phyloP scores from a whole-genome alignment of 2,113 vertebrate genomes.

The Myotis brandtii region DNA sequence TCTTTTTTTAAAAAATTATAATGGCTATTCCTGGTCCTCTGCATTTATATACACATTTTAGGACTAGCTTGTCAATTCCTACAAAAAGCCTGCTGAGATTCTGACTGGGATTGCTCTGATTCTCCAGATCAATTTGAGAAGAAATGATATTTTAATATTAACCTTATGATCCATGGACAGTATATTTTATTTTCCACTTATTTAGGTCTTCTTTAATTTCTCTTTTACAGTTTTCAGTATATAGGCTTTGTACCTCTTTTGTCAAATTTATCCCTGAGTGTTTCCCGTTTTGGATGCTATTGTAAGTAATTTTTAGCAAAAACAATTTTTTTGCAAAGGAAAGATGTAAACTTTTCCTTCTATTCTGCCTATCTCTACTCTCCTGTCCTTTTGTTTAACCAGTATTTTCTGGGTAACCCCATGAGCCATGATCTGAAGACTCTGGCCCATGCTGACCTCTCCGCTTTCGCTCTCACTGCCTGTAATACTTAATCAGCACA shows the following conservation, averaged over 20 bases:
- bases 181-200: background rate
- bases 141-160: background rate
- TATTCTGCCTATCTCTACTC: background rate
- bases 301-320: background rate
- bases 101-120: background rate
- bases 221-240: background rate
- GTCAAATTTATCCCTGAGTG: background rate
- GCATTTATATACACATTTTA: background rate
- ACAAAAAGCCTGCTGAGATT: background rate
- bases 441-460: background rate
- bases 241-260: background rate
- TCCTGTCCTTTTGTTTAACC: background rate
- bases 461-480: background rate
- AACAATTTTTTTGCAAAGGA: background rate
- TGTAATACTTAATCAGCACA: background rate
- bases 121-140: background rate
- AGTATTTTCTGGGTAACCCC: background rate
- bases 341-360: background rate
- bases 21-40: background rate
- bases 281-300: constrained; percentile 15
- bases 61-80: background rate
- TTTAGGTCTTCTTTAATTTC: background rate
- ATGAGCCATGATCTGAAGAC: background rate
- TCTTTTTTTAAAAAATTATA: background rate
- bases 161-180: background rate